phyloP scores from a whole-genome alignment of 2,113 vertebrate genomes.

The Muntiacus muntjak region DNA sequence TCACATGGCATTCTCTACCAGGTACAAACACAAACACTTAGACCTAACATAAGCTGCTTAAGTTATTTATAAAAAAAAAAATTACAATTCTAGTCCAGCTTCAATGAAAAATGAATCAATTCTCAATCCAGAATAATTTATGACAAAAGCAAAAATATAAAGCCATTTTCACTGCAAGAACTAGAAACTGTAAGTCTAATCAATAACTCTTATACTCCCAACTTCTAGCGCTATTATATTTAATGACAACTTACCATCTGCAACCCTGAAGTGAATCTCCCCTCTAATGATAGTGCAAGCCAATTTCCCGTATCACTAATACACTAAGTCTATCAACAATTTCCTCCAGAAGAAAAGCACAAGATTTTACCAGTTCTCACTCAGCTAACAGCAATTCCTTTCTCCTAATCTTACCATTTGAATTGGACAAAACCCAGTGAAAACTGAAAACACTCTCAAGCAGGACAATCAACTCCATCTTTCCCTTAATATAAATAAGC shows the following conservation, averaged over 20 bases:
- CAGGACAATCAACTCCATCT: background rate
- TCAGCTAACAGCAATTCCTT: background rate
- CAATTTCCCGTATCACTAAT: background rate
- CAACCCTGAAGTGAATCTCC: background rate
- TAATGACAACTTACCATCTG: background rate
- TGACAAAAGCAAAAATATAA: background rate
- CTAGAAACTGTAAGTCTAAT: background rate
- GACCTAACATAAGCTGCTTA: background rate
- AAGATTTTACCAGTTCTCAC: background rate
- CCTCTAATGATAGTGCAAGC: background rate
- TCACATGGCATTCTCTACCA: background rate
- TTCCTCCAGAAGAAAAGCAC: background rate
- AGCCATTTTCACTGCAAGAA: background rate
- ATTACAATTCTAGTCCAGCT: background rate
- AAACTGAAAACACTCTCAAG: background rate
- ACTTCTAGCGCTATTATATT: background rate
- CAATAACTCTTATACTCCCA: background rate
- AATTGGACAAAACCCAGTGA: background rate
- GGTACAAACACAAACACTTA: background rate
- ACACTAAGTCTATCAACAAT: background rate
- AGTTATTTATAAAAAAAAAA: background rate
- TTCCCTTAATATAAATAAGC: background rate
- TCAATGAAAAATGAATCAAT: background rate
- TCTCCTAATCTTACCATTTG: background rate
- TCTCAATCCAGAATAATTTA: slow-evolving; percentile 34